These are phyloP conservation scores for Podilymbus podiceps DNA, from an alignment of 2,113 vertebrate species.

Conservation along the genomic window DNA sequence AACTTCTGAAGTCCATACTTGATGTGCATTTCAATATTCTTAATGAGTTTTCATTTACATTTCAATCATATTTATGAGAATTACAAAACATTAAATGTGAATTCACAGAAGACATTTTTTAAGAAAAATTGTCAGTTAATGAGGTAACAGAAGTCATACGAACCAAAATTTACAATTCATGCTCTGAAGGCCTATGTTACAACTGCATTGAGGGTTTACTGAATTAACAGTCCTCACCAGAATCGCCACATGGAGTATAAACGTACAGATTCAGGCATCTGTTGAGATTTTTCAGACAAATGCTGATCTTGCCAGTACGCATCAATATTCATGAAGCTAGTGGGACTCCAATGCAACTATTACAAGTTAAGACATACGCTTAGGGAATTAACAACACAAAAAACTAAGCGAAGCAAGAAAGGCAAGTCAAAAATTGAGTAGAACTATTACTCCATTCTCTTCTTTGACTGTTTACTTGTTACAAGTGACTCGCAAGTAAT, in stretches of 20 bases:
- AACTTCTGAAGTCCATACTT: background rate
- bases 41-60: background rate
- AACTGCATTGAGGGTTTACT: background rate
- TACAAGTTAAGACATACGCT: background rate
- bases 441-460: background rate
- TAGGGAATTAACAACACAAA: background rate
- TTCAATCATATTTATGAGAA: background rate
- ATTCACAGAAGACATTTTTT: background rate
- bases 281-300: background rate
- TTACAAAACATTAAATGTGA: background rate
- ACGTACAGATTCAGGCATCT: background rate
- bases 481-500: background rate
- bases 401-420: background rate
- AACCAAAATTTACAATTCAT: background rate
- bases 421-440: background rate
- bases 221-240: background rate
- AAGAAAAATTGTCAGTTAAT: background rate
- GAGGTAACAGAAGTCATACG: background rate
- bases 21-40: background rate
- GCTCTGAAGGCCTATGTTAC: background rate
- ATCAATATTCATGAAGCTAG: background rate
- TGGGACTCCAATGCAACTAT: background rate
- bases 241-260: background rate
- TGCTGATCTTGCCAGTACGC: background rate
- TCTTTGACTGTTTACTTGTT: background rate